These are phyloP conservation scores for Heliocidaris tuberculata DNA, from an alignment of 35 echinoderm and acorn worm species.

Conservation along the genomic window DNA sequence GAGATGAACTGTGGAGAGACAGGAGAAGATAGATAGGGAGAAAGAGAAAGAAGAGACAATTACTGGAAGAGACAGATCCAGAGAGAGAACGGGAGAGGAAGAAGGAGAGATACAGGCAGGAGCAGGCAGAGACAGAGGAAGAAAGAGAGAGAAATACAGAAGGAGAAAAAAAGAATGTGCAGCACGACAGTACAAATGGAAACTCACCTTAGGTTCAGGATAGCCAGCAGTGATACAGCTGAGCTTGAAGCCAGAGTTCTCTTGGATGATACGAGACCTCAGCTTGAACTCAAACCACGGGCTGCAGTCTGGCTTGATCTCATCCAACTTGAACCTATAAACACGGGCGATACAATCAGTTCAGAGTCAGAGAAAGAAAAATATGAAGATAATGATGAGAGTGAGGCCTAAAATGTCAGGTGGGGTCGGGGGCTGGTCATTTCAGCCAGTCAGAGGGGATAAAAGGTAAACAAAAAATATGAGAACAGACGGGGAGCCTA, in stretches of 20 bases:
- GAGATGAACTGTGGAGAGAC: neutral
- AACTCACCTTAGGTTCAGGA: constrained; percentile 84
- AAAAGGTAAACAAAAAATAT: neutral
- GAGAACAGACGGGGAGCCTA: neutral
- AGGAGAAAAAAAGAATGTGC: no score
- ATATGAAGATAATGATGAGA: neutral
- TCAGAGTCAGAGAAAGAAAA: neutral
- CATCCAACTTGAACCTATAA: constrained; percentile 36
- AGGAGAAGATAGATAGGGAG: neutral
- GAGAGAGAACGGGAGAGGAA: neutral
- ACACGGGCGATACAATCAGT: constrained; percentile 39
- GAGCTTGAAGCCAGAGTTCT: constrained; percentile 65
- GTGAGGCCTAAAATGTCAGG: no score
- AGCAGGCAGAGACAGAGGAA: neutral
- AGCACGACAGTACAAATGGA: no score
- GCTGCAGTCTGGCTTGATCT: constrained; percentile 49
- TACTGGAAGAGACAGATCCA: neutral
- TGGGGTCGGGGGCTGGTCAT: no score
- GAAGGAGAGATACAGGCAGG: no score
- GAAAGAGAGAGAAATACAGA: neutral
- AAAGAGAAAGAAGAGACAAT: neutral
- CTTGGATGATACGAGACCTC: constrained; percentile 83
- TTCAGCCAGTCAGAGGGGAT: no score
- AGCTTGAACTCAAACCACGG: constrained; percentile 88
- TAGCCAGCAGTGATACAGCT: constrained; percentile 74